Conservation (phyloP, 2,888 invertebrate genomes). For the Sesia apiformis region DNA sequence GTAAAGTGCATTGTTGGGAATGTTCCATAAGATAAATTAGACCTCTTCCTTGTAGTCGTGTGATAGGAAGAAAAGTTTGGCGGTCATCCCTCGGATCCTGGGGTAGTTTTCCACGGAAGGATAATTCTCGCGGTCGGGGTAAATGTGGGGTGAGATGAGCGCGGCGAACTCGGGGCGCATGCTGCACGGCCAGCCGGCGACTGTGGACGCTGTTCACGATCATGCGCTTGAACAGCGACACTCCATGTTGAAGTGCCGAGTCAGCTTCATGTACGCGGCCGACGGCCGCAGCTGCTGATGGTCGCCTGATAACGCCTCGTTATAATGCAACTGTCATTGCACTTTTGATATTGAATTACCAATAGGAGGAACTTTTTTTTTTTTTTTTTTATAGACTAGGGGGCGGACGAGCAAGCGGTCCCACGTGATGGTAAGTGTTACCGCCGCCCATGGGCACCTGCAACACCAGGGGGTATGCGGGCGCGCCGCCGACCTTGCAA, state of each 20-base stretch:
- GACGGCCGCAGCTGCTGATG: conserved; percentile 87
- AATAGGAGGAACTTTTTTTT: too few relatives aligned
- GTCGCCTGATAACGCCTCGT: conserved; percentile 67
- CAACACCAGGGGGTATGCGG: too few relatives aligned
- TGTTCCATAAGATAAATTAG: too few relatives aligned
- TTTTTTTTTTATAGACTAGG: too few relatives aligned
- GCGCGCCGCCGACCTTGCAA: too few relatives aligned
- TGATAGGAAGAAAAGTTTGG: conserved; percentile 80
- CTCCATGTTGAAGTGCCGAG: conserved; percentile 79
- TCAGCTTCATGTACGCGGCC: conserved; percentile 79
- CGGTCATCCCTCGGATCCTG: conserved; percentile 72
- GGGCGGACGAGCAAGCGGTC: too few relatives aligned
- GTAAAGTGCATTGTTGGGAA: too few relatives aligned
- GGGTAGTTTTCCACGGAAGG: conserved; percentile 73
- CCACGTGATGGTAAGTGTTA: too few relatives aligned
- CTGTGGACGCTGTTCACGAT: conserved; percentile 78
- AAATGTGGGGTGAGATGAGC: conserved; percentile 80
- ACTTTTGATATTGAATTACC: too few relatives aligned
- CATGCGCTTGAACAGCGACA: conserved; percentile 89
- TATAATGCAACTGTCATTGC: too few relatives aligned
- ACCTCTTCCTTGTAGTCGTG: conserved; percentile 75
- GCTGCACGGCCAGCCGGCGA: conserved; percentile 79
- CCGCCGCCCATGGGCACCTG: too few relatives aligned
- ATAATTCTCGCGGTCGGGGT: conserved; percentile 77
- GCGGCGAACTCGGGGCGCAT: conserved; percentile 78